Evolutionary conservation across 2,888 invertebrate genomes (phyloP).

Genomic region (Sicus ferrugineus): DNA sequence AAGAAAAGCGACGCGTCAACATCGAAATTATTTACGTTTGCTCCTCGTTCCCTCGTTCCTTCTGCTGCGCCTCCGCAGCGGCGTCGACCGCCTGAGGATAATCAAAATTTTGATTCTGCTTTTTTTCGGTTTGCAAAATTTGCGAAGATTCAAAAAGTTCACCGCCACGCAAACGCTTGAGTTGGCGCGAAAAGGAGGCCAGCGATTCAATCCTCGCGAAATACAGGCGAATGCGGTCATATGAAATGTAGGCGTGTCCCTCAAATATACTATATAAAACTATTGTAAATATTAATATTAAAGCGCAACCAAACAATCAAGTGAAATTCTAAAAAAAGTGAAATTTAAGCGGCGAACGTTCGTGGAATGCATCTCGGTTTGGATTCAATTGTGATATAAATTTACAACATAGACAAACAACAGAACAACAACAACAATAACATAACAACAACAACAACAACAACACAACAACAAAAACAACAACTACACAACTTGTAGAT

Average conservation of each 20-base stretch:
- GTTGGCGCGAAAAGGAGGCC: background rate
- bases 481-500: background rate
- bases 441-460: background rate
- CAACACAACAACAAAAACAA: constrained; percentile 1
- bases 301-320: background rate
- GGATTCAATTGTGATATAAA: constrained; percentile 50
- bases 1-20: constrained; percentile 63
- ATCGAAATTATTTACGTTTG: constrained; percentile 65
- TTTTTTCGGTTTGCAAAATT: constrained; percentile 31
- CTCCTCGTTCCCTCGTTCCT: constrained; percentile 59
- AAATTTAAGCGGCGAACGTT: background rate
- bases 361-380: background rate
- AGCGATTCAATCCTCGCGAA: background rate
- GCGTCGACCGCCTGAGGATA: background rate
- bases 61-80: constrained; percentile 44
- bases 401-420: background rate
- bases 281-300: no score
- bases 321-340: background rate
- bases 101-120: constrained; percentile 29
- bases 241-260: no score
- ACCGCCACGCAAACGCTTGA: background rate
- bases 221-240: background rate
- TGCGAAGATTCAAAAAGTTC: constrained; percentile 14
- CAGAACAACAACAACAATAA: constrained; percentile 6
- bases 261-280: no score